Conservation (phyloP, 2,888 invertebrate genomes). For the Chaetogeoica ovagalla region DNA sequence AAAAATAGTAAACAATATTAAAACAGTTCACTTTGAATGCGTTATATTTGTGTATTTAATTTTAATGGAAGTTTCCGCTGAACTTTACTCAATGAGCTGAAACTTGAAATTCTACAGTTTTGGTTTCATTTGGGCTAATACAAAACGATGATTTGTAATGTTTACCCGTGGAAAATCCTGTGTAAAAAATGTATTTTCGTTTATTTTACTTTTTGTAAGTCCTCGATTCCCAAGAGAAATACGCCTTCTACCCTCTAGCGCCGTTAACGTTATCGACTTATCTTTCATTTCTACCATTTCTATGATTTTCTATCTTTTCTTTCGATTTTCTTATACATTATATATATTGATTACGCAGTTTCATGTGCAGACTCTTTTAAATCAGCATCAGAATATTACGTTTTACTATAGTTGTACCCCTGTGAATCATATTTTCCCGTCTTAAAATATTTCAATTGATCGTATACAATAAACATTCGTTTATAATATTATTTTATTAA, state of each 20-base stretch:
- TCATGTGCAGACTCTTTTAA: constrained; percentile 8
- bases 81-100: too few species aligned
- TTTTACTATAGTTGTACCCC: not conserved
- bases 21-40: too few species aligned
- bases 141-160: not conserved
- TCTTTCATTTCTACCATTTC: constrained; percentile 12
- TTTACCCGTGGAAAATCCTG: not conserved
- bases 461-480: not conserved
- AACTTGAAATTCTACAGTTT: too few species aligned
- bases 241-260: not conserved
- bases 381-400: constrained; percentile 2
- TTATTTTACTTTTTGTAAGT: constrained; percentile 40
- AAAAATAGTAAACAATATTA: too few species aligned
- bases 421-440: not conserved
- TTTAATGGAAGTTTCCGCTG: too few species aligned
- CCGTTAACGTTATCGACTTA: constrained; percentile 43
- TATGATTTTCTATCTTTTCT: constrained; percentile 11
- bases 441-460: not conserved
- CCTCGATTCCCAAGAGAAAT: constrained; percentile 36
- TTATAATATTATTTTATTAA: not conserved
- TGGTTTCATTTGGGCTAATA: not conserved
- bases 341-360: not conserved
- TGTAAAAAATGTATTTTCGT: not conserved
- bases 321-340: not conserved
- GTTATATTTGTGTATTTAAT: too few species aligned